phyloP scores from a whole-genome alignment of 2,888 invertebrate genomes.

The Sinhomidia bicolor region DNA sequence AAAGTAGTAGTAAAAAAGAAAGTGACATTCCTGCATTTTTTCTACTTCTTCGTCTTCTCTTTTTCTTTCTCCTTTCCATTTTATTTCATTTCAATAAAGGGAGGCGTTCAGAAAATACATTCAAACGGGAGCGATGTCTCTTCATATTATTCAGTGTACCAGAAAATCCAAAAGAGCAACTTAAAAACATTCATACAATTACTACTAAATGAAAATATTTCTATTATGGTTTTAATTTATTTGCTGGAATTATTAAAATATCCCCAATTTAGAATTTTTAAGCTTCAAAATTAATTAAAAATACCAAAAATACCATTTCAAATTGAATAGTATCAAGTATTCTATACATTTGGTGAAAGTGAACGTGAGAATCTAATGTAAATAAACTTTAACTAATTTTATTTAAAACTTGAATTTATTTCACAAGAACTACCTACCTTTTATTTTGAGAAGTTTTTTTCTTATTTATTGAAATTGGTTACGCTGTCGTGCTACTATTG shows the following conservation, averaged over 20 bases:
- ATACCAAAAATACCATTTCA: too few species aligned
- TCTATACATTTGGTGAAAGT: conserved; percentile 6
- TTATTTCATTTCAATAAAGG: conserved; percentile 43
- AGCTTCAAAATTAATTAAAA: too few species aligned
- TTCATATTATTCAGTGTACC: not conserved
- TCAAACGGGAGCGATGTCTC: not conserved
- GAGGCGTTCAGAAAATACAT: conserved; percentile 1
- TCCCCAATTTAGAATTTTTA: too few species aligned
- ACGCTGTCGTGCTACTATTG: not conserved
- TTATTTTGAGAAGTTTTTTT: too few species aligned
- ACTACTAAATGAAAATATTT: too few species aligned
- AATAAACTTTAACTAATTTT: too few species aligned
- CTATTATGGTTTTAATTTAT: too few species aligned
- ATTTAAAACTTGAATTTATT: too few species aligned
- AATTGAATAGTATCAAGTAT: too few species aligned
- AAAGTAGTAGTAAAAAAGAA: conserved; percentile 6
- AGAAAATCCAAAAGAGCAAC: not conserved
- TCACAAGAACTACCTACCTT: too few species aligned
- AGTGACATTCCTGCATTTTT: conserved; percentile 61
- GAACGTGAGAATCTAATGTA: not conserved
- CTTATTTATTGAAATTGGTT: not conserved
- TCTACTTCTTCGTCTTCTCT: not conserved
- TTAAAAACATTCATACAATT: too few species aligned
- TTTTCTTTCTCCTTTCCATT: not conserved
- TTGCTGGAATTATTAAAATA: too few species aligned